Conservation (phyloP, 2,113 vertebrate species). For the Nestor notabilis region DNA sequence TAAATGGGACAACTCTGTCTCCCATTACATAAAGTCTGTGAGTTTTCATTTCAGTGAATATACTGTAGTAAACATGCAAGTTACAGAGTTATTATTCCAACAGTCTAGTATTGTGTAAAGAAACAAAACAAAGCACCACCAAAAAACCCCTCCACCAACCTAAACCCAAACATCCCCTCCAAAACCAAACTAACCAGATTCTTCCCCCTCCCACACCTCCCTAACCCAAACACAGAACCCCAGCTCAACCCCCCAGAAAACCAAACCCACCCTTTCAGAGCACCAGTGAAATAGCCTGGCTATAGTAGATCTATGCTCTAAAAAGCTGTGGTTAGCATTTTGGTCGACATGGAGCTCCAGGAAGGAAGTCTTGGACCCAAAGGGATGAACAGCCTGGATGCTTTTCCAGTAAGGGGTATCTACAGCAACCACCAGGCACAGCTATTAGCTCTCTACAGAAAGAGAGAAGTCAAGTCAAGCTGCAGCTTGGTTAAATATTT, state of each 20-base stretch:
- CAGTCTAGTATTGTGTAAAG: background rate
- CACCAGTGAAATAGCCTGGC: background rate
- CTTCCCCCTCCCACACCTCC: no score
- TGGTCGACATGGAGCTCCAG: background rate
- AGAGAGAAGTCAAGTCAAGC: background rate
- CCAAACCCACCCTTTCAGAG: background rate
- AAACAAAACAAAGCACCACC: background rate
- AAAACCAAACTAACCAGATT: no score
- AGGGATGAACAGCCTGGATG: background rate
- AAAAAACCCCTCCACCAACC: background rate
- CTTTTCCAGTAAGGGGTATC: slow-evolving; percentile 29
- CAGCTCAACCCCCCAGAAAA: fast-evolving
- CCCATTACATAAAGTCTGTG: background rate
- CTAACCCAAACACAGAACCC: background rate
- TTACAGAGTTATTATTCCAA: background rate
- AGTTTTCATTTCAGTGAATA: background rate
- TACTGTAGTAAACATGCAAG: background rate
- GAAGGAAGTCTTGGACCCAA: background rate
- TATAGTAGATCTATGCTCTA: background rate
- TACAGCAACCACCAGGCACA: slow-evolving; percentile 1
- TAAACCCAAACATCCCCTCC: fast-evolving
- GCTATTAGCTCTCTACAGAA: background rate
- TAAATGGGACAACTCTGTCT: background rate
- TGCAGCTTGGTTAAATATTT: slow-evolving; percentile 77
- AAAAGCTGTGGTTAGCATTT: background rate